These are phyloP conservation scores for Nematopogon swammerdamellus DNA, from an alignment of 2,888 invertebrate genomes.

Conservation along the genomic window DNA sequence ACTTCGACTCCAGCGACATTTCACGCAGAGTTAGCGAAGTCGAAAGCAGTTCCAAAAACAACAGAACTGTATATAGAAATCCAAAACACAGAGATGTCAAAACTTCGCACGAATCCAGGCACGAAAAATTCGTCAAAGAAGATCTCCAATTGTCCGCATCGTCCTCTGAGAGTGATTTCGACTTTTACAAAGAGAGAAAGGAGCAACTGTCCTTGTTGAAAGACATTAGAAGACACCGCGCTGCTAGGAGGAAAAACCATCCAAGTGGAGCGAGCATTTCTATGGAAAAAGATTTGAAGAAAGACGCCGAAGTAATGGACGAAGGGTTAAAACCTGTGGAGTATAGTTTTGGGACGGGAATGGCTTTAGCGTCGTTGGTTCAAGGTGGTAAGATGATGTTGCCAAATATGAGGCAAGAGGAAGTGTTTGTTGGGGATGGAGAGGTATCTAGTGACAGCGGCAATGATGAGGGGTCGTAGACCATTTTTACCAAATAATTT, in stretches of 20 bases:
- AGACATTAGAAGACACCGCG: constrained; percentile 32
- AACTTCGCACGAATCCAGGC: neutral
- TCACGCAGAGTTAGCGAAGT: constrained; percentile 22
- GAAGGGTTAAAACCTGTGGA: constrained; percentile 42
- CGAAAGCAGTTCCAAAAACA: constrained; percentile 17
- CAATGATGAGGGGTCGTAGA: constrained; percentile 34
- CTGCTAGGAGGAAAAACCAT: constrained; percentile 29
- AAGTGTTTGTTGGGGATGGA: constrained; percentile 43
- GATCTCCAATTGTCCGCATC: constrained; percentile 32
- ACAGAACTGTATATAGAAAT: constrained; percentile 6
- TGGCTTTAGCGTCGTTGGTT: constrained; percentile 47
- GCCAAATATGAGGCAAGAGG: constrained; percentile 28
- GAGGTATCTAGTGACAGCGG: constrained; percentile 48
- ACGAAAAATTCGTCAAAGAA: constrained; percentile 21
- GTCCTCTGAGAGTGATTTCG: constrained; percentile 35
- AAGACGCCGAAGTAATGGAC: constrained; percentile 18
- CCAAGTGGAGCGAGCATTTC: constrained; percentile 17
- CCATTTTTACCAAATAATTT: too few relatives aligned
- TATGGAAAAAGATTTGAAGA: constrained; percentile 17
- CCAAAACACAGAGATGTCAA: constrained; percentile 12
- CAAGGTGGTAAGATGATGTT: constrained; percentile 26
- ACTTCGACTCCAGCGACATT: constrained; percentile 15
- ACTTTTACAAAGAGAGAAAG: constrained; percentile 18
- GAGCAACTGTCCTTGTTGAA: constrained; percentile 23
- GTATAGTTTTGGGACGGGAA: constrained; percentile 45